A percentile compares a stretch with the other conserved stretches of the same genome.
Conservation (phyloP, 2,797 vertebrate species). For the Cottoperca gobio region DNA sequence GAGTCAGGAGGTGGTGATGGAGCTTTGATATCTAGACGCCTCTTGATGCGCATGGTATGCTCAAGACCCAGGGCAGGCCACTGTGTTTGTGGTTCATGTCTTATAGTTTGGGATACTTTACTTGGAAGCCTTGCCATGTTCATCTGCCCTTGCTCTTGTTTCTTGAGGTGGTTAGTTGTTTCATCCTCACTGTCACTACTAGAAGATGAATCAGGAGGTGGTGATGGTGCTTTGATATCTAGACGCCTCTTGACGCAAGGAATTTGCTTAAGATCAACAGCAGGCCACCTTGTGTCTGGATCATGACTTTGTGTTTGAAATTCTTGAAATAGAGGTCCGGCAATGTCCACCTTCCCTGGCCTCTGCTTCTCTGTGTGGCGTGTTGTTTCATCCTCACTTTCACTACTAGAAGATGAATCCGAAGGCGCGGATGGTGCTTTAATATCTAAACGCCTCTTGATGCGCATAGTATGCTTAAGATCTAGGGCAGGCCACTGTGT, state of each 20-base stretch:
- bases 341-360: neutral
- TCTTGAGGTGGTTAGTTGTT: too few species aligned
- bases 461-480: neutral
- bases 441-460: slow-evolving; percentile 40
- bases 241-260: neutral
- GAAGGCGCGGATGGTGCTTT: slow-evolving; percentile 5
- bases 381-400: slow-evolving; percentile 23
- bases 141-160: too few species aligned
- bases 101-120: too few species aligned
- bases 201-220: too few species aligned
- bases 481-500: neutral
- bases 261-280: neutral
- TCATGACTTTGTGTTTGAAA: neutral
- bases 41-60: neutral
- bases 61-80: too few species aligned
- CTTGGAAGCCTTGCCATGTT: too few species aligned
- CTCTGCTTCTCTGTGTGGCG: neutral
- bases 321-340: neutral
- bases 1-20: neutral
- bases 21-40: slow-evolving; percentile 36
- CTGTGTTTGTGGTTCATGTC: too few species aligned
- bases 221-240: too few species aligned
- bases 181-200: too few species aligned
- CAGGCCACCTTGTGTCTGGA: slow-evolving; percentile 12
- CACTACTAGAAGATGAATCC: slow-evolving; percentile 24